These are phyloP conservation scores for Drosophila maculinotata DNA, from an alignment of 2,888 invertebrate species.

Conservation along the genomic window DNA sequence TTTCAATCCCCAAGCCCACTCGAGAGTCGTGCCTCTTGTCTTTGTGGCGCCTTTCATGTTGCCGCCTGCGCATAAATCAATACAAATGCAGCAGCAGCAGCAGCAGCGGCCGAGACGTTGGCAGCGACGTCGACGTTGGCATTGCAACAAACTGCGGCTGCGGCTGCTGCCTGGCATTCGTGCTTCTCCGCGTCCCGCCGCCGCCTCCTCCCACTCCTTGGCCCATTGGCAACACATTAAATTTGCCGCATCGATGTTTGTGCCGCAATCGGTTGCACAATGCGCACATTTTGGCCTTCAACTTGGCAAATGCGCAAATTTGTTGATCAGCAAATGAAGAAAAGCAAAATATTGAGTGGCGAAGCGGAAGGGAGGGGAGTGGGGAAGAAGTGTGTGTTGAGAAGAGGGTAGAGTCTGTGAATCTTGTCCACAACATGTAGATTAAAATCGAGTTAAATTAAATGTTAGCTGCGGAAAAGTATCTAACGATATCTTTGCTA, in stretches of 20 bases:
- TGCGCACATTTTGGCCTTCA: conserved; percentile 48
- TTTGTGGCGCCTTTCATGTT: conserved; percentile 55
- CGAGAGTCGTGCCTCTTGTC: conserved; percentile 42
- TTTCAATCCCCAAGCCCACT: conserved; percentile 22
- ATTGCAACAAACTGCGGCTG: conserved; percentile 41
- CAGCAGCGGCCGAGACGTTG: conserved; percentile 1
- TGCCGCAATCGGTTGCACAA: conserved; percentile 60
- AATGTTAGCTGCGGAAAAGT: too few species aligned
- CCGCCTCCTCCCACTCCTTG: background rate
- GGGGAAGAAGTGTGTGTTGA: too few species aligned
- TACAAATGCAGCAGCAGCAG: conserved; percentile 52
- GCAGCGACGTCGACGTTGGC: conserved; percentile 11
- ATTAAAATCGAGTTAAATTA: too few species aligned
- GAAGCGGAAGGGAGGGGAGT: background rate
- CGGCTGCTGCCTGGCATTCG: conserved; percentile 26
- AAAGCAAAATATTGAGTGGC: background rate
- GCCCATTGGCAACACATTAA: conserved; percentile 55
- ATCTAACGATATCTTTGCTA: too few species aligned
- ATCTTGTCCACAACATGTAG: too few species aligned
- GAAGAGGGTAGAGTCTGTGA: too few species aligned
- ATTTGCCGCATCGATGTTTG: conserved; percentile 47
- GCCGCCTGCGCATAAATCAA: conserved; percentile 76
- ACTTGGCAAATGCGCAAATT: conserved; percentile 53
- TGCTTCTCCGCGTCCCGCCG: background rate
- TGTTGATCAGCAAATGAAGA: conserved; percentile 20